phyloP scores from a whole-genome alignment of 2,113 vertebrate genomes.

The Chloroceryle aenea region DNA sequence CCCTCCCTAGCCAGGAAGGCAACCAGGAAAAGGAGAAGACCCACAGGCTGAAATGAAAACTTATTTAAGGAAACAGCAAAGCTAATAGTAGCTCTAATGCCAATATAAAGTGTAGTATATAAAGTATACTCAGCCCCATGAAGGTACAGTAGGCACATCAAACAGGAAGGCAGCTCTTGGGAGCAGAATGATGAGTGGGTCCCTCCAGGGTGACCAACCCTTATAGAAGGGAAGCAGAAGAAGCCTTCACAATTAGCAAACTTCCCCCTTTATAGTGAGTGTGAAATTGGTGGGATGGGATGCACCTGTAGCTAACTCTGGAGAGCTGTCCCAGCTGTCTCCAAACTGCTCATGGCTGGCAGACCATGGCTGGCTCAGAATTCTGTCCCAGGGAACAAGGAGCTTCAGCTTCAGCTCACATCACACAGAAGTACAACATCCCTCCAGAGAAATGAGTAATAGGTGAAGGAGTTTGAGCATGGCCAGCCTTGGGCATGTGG shows the following conservation, averaged over 20 bases:
- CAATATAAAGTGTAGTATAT: neutral
- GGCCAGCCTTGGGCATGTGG: neutral
- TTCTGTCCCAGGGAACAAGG: neutral
- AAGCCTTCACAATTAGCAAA: neutral
- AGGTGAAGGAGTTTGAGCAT: fast-evolving
- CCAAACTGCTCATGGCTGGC: neutral
- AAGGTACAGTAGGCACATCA: neutral
- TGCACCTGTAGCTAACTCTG: neutral
- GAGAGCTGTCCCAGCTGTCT: neutral
- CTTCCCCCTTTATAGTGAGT: neutral
- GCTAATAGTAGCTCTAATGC: neutral
- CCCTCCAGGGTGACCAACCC: neutral
- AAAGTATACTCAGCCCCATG: neutral
- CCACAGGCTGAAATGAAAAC: neutral
- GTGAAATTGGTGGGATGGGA: neutral
- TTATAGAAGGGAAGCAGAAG: neutral
- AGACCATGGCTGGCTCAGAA: neutral
- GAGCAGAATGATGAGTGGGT: neutral
- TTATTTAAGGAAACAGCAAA: neutral
- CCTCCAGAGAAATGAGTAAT: neutral
- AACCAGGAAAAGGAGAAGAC: neutral
- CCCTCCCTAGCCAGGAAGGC: neutral
- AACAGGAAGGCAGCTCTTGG: neutral
- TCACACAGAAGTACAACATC: no score
- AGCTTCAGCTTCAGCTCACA: neutral